These are phyloP conservation scores for Chironex yamaguchii DNA, from an alignment of 30 jellyfish, hydroid and myxozoan genomes.

Conservation along the genomic window DNA sequence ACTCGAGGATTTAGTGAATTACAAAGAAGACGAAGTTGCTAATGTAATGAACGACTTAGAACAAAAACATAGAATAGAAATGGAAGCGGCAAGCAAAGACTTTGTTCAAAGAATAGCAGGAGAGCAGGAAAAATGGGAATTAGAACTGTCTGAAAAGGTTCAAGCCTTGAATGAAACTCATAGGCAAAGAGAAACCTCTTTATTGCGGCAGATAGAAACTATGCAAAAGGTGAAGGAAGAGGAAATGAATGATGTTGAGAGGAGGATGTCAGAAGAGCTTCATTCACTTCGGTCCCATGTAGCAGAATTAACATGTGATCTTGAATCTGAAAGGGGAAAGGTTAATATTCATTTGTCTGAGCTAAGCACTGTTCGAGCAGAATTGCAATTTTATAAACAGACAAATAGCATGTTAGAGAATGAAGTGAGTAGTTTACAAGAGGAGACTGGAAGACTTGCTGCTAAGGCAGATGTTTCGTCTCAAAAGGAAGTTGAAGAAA, in stretches of 20 bases:
- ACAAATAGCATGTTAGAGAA: too few species aligned
- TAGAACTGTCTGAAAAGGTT: constrained; percentile 30
- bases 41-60: constrained; percentile 69
- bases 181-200: not conserved
- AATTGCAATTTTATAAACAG: too few species aligned
- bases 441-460: too few species aligned
- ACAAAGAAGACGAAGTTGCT: not conserved
- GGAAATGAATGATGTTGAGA: not conserved
- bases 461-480: too few species aligned
- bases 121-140: constrained; percentile 43
- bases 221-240: not conserved
- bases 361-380: not conserved
- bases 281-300: not conserved
- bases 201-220: not conserved
- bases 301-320: not conserved
- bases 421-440: not conserved
- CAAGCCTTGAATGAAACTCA: not conserved
- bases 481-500: too few species aligned
- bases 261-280: not conserved
- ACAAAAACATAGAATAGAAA: constrained; percentile 38
- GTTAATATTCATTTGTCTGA: not conserved
- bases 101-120: constrained; percentile 22
- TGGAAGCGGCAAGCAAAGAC: constrained; percentile 48
- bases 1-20: constrained; percentile 21
- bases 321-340: not conserved